These are phyloP conservation scores for Hyperopisus bebe DNA, from an alignment of 2,113 vertebrate genomes.

Conservation along the genomic window DNA sequence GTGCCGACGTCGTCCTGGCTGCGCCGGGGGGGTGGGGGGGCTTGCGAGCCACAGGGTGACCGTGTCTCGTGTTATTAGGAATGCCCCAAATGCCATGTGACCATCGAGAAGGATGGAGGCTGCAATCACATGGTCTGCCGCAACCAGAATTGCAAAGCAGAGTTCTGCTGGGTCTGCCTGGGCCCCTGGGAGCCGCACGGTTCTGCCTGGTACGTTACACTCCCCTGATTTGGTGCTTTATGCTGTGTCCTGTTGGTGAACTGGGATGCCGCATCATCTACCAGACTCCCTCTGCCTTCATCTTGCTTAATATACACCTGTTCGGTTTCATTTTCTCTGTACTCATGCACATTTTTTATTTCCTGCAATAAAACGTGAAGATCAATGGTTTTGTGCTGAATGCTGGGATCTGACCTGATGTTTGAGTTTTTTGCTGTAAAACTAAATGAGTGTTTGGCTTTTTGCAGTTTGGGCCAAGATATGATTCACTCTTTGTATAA, in stretches of 20 bases:
- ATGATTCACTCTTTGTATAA: neutral
- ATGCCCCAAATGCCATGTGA: slow-evolving; percentile 98
- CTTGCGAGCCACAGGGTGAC: neutral
- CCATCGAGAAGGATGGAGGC: slow-evolving; percentile 98
- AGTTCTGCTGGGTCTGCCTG: slow-evolving; percentile 99
- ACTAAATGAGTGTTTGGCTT: neutral
- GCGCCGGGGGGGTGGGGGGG: neutral
- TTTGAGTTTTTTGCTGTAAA: neutral
- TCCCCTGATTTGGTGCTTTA: neutral
- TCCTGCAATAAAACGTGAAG: neutral
- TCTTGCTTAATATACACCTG: neutral
- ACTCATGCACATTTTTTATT: neutral
- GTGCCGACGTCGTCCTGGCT: neutral
- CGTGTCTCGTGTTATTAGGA: slow-evolving; percentile 63
- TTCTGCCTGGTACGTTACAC: slow-evolving; percentile 83
- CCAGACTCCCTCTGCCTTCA: neutral
- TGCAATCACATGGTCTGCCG: slow-evolving; percentile 99
- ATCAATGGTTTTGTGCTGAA: neutral
- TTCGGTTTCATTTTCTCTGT: neutral
- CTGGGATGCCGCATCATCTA: neutral
- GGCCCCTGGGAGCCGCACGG: slow-evolving; percentile 98
- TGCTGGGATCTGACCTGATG: neutral
- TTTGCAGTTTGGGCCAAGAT: neutral
- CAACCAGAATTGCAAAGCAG: slow-evolving; percentile 99
- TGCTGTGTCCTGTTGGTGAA: neutral